These are phyloP conservation scores for Mesorhabditis spiculigera DNA, from an alignment of 2,888 invertebrate species.

Conservation along the genomic window DNA sequence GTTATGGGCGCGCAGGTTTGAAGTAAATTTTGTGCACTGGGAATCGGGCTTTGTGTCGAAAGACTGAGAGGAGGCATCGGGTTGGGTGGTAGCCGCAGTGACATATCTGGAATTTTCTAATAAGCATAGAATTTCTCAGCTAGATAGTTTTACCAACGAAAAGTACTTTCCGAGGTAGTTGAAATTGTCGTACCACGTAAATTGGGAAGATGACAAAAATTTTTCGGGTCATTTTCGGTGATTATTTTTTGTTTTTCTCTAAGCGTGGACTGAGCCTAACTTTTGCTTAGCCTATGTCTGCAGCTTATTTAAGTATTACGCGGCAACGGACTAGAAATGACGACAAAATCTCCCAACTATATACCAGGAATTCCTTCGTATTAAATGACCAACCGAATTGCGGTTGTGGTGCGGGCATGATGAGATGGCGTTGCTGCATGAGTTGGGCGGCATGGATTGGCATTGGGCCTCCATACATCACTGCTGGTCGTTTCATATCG, in stretches of 20 bases:
- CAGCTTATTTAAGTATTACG: too few relatives aligned
- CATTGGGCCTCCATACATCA: constrained; percentile 20
- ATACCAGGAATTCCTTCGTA: too few relatives aligned
- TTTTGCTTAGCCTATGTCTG: too few relatives aligned
- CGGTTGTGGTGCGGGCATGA: constrained; percentile 3
- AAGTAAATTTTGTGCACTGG: neutral
- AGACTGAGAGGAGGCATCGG: constrained; percentile 3
- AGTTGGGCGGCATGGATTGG: constrained; percentile 5
- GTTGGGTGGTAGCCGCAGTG: neutral
- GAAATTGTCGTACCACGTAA: neutral
- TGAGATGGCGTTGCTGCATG: constrained; percentile 1
- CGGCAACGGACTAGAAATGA: too few relatives aligned
- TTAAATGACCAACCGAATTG: neutral
- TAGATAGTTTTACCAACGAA: too few relatives aligned
- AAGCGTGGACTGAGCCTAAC: too few relatives aligned
- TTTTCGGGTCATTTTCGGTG: too few relatives aligned
- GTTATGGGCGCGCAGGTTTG: neutral
- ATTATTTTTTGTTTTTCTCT: too few relatives aligned
- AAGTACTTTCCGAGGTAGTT: neutral
- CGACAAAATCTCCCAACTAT: too few relatives aligned
- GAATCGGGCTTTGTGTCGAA: neutral
- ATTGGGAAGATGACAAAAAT: too few relatives aligned
- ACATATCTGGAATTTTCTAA: constrained; percentile 3
- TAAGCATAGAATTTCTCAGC: too few relatives aligned
- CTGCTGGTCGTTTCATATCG: constrained; percentile 36